Percentiles rank a stretch among this genome's conserved stretches.
These are phyloP conservation scores for Megalonaias nervosa DNA, from an alignment of 1,140 invertebrate species.

Conservation along the genomic window DNA sequence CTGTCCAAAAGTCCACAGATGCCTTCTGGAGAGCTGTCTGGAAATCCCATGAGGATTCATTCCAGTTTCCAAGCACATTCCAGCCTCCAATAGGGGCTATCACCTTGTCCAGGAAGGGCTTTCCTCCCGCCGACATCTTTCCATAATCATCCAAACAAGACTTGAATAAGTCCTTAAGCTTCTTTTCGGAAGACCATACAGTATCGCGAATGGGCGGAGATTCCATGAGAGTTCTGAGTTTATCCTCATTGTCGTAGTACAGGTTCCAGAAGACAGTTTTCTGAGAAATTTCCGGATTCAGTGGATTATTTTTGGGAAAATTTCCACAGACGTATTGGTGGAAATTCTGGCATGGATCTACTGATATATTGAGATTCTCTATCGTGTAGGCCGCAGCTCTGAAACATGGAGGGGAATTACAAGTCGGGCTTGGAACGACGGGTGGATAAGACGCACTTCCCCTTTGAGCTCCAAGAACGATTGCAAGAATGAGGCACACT, in stretches of 20 bases:
- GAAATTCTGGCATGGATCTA: constrained; percentile 76
- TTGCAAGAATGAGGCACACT: constrained; percentile 46
- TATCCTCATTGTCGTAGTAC: constrained; percentile 53
- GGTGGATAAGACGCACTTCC: constrained; percentile 8
- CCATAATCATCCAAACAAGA: constrained; percentile 62
- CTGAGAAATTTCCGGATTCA: constrained; percentile 41
- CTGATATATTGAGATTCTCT: constrained; percentile 68
- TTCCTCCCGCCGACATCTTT: constrained; percentile 45
- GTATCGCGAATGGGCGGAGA: constrained; percentile 34
- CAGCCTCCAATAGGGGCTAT: constrained; percentile 58
- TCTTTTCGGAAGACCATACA: constrained; percentile 55
- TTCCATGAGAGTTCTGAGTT: constrained; percentile 49
- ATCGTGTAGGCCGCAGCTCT: constrained; percentile 50
- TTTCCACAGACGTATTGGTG: constrained; percentile 75
- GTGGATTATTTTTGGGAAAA: constrained; percentile 41
- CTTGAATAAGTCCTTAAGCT: constrained; percentile 61
- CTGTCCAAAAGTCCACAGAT: constrained; percentile 60
- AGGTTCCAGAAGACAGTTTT: constrained; percentile 47
- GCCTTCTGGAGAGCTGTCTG: constrained; percentile 51
- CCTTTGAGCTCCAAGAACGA: constrained; percentile 41
- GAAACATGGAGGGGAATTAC: constrained; percentile 50
- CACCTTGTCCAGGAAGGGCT: constrained; percentile 55
- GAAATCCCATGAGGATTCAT: constrained; percentile 45
- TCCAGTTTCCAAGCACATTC: constrained; percentile 52
- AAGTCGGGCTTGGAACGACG: constrained; percentile 29